phyloP scores from a whole-genome alignment of 2,888 invertebrate species.

The Steinernema carpocapsae region DNA sequence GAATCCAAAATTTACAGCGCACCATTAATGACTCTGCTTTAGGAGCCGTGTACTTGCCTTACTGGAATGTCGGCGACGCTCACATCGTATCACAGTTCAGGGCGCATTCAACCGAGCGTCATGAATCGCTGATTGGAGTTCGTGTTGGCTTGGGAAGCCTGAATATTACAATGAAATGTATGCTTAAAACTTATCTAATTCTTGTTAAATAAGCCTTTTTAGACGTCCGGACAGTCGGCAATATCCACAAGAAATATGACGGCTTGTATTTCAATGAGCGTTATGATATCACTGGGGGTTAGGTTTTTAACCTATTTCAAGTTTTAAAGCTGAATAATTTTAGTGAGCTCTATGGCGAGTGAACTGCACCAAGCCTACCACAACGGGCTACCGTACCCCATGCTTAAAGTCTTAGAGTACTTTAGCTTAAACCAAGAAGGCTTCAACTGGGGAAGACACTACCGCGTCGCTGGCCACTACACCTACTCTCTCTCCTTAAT shows the following conservation, averaged over 20 bases:
- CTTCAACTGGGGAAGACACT: slow-evolving; percentile 60
- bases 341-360: slow-evolving; percentile 59
- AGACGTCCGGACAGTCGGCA: slow-evolving; percentile 20
- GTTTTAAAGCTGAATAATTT: slow-evolving; percentile 31
- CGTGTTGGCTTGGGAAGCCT: slow-evolving; percentile 61
- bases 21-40: no score
- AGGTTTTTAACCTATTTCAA: slow-evolving; percentile 11
- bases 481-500: slow-evolving; percentile 50
- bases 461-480: slow-evolving; percentile 59
- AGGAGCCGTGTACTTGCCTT: slow-evolving; percentile 60
- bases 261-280: slow-evolving; percentile 53
- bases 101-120: slow-evolving; percentile 60
- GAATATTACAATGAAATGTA: slow-evolving; percentile 62
- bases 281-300: slow-evolving; percentile 58
- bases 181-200: background rate
- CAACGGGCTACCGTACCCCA: slow-evolving; percentile 64
- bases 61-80: slow-evolving; percentile 62
- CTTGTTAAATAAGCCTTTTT: background rate
- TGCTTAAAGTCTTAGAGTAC: slow-evolving; percentile 62
- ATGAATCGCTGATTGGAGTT: slow-evolving; percentile 59
- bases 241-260: slow-evolving; percentile 3
- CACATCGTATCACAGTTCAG: slow-evolving; percentile 61
- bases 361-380: slow-evolving; percentile 56
- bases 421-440: slow-evolving; percentile 50
- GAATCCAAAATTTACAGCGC: background rate